Evolutionary conservation across 2,888 invertebrate species (phyloP).

Genomic region (Platynereis dumerilii): DNA sequence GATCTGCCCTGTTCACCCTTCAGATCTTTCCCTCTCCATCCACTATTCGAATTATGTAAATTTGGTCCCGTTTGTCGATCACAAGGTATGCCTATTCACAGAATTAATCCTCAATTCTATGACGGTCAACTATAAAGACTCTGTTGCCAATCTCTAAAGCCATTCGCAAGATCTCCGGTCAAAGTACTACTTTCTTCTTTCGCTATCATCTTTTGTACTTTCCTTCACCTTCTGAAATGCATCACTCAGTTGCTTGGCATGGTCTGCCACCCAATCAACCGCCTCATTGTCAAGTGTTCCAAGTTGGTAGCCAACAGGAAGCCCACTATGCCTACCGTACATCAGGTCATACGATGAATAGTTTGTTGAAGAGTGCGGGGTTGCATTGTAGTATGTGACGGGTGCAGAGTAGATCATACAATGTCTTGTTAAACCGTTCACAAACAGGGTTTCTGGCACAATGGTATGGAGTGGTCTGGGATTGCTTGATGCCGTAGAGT

Average conservation of each 20-base stretch:
- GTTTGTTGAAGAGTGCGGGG: not conserved
- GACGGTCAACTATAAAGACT: not conserved
- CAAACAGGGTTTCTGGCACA: not conserved
- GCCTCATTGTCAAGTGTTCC: not conserved
- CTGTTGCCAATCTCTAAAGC: not conserved
- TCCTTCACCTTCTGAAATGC: not conserved
- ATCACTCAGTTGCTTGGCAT: not conserved
- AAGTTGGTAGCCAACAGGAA: not conserved
- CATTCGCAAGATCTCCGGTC: not conserved
- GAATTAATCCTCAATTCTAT: not conserved
- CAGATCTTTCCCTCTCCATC: not conserved
- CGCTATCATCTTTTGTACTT: not conserved
- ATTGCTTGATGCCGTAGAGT: constrained; percentile 6
- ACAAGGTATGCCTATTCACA: not conserved
- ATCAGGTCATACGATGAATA: not conserved
- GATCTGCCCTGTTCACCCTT: not conserved
- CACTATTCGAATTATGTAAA: not conserved
- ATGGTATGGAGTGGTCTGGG: not conserved
- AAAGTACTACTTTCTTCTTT: not conserved
- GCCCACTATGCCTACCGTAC: not conserved
- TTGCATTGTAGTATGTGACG: not conserved
- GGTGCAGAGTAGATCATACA: not conserved
- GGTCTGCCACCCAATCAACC: not conserved
- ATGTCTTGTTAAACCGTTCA: constrained; percentile 6
- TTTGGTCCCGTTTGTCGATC: not conserved